Evolutionary conservation across 2,888 invertebrate genomes (phyloP), one percentile per base, ranked within the genome.

Genomic region (Augochlorella aurata): DNA sequence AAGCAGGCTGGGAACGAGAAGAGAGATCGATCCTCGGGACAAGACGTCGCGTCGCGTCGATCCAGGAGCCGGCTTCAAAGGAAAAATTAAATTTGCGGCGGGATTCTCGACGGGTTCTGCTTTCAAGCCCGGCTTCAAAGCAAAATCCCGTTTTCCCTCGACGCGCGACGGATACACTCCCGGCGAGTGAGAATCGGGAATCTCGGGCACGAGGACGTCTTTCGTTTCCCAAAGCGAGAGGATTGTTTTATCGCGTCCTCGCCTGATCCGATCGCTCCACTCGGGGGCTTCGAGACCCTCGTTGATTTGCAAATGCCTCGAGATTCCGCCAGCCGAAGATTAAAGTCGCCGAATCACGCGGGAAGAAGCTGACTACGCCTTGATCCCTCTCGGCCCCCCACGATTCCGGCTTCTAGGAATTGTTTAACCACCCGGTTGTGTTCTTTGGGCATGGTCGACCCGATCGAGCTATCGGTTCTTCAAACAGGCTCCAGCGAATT

Each of bases 181-280:
- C 38, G 38, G n/a, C 18, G n/a, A 65, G 44, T n/a, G 65, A 65
- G 65, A 44, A 65, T 65, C 65, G n/a, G 65, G 65, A 65, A 65
- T 65, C 44, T 44, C 44, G 38, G 18, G 38, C 16, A 9, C 44
- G 44, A 38, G 65, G 44, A 38, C 65, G 44, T 44, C 65, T 65
- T 38, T n/a, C 44, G 38, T 5, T 18, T n/a, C n/a, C 65, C 44
- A 74, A 66, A 74, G 61, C 49, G 47, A 50, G 50, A 21, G 52
- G 70, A 65, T 54, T 38, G 73, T 74, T 74, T 74, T 50, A 44
- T 73, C 65, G 49, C n/a, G 52, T 24, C 21, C 38, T 38, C 74
- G 38, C 1, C 21, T 4, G 74, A 74, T 74, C 52, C 18, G 63
- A 63, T 63, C 65, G 65, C 10, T 65, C 44, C 44, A 12, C 44